phyloP scores from a whole-genome alignment of 2,888 invertebrate genomes.

The Temnothorax unifasciatus region DNA sequence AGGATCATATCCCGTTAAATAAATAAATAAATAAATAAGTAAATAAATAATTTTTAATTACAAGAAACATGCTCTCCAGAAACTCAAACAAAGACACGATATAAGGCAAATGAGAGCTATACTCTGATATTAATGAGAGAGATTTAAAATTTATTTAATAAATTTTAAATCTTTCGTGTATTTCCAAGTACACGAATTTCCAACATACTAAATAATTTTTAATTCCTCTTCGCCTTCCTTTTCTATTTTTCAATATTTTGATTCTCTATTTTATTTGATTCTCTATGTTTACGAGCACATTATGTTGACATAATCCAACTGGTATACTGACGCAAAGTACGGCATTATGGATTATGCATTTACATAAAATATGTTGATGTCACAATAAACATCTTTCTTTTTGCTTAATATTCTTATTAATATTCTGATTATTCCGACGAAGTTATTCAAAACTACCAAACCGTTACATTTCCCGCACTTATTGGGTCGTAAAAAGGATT shows the following conservation, averaged over 20 bases:
- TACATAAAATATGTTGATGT: conserved; percentile 13
- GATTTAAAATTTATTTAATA: too few species aligned
- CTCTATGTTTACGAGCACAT: conserved; percentile 8
- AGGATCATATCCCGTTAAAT: too few species aligned
- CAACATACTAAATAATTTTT: not conserved
- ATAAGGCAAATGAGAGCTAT: too few species aligned
- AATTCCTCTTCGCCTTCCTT: not conserved
- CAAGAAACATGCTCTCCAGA: too few species aligned
- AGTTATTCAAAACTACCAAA: not conserved
- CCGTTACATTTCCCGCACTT: not conserved
- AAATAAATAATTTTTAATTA: not conserved
- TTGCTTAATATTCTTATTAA: conserved; percentile 6
- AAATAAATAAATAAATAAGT: too few species aligned
- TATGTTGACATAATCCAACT: conserved; percentile 21
- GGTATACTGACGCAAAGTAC: conserved; percentile 15
- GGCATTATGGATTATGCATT: conserved; percentile 18
- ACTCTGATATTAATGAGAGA: too few species aligned
- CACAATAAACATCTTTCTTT: not conserved
- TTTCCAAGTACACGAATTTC: too few species aligned
- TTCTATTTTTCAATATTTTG: not conserved
- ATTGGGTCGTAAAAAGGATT: not conserved
- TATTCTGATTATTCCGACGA: not conserved
- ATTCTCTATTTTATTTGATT: not conserved
- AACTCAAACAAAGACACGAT: too few species aligned
- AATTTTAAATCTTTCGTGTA: too few species aligned